phyloP scores from a whole-genome alignment of 1,140 invertebrate genomes.

The Ceratosolen solmsi region DNA sequence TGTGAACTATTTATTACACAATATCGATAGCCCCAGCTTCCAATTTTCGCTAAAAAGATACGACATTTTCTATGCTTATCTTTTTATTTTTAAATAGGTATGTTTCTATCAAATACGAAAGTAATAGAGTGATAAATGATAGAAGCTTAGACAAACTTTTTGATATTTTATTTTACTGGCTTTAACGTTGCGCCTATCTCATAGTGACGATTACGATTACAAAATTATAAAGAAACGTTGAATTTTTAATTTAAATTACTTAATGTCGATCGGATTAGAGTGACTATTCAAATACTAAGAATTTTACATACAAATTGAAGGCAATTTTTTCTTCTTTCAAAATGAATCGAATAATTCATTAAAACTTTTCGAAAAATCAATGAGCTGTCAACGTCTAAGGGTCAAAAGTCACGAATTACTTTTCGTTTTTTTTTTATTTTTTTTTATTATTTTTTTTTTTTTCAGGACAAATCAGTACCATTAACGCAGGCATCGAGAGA shows the following conservation, averaged over 20 bases:
- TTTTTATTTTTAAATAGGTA: neutral
- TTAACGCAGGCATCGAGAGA: slow-evolving; percentile 50
- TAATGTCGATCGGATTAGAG: too few relatives aligned
- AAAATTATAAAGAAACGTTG: neutral
- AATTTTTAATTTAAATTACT: too few relatives aligned
- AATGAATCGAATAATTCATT: too few relatives aligned
- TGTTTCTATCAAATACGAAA: neutral
- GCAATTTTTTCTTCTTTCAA: too few relatives aligned
- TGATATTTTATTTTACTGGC: neutral
- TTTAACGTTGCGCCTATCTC: neutral
- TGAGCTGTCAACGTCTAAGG: slow-evolving; percentile 50
- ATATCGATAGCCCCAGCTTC: slow-evolving; percentile 66
- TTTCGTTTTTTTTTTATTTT: slow-evolving; percentile 45
- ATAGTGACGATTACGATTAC: too few relatives aligned
- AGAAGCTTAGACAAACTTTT: neutral
- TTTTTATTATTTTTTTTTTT: slow-evolving; percentile 11
- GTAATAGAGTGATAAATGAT: neutral
- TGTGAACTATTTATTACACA: slow-evolving; percentile 68
- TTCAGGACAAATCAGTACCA: slow-evolving; percentile 55
- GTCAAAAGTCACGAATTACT: slow-evolving; percentile 60
- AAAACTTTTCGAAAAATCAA: too few relatives aligned
- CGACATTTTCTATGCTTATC: neutral
- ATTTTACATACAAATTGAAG: too few relatives aligned
- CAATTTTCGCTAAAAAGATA: slow-evolving; percentile 35
- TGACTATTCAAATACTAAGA: too few relatives aligned